Conservation (phyloP, 1,140 invertebrate genomes). For the Apis florea region DNA sequence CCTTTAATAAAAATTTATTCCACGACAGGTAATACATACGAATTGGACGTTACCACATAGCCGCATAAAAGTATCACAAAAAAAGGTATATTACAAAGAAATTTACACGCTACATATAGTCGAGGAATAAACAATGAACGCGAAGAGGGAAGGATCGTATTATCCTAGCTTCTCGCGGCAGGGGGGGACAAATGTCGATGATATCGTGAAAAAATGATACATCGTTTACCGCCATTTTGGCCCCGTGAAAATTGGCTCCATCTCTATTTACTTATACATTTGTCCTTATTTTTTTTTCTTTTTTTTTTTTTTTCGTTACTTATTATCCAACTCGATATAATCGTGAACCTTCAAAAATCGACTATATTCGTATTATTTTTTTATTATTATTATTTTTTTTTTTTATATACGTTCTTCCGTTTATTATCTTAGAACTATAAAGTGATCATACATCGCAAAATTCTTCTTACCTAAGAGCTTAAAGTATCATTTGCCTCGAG, state of each 20-base stretch:
- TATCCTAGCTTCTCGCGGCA: background rate
- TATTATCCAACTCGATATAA: constrained; percentile 9
- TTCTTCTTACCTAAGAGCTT: constrained; percentile 41
- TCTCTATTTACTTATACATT: background rate
- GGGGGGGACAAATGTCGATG: background rate
- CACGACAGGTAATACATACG: constrained; percentile 44
- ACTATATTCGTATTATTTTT: background rate
- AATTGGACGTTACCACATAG: constrained; percentile 37
- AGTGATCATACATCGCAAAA: constrained; percentile 24
- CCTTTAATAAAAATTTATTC: constrained; percentile 54
- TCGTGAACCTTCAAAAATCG: background rate
- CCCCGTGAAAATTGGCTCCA: constrained; percentile 13
- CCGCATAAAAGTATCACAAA: constrained; percentile 47
- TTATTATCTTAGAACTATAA: constrained; percentile 27
- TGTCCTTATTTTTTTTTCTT: background rate
- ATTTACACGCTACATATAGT: constrained; percentile 49
- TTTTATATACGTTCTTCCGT: background rate
- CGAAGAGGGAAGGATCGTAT: background rate
- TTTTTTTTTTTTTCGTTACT: no score
- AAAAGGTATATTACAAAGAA: constrained; percentile 49
- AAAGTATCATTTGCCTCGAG: constrained; percentile 13
- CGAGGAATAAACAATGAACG: background rate
- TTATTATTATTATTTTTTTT: background rate
- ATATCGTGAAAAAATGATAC: background rate
- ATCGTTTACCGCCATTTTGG: constrained; percentile 3